Conservation (phyloP, 2,888 invertebrate species). For the Drosophila melanosoma region DNA sequence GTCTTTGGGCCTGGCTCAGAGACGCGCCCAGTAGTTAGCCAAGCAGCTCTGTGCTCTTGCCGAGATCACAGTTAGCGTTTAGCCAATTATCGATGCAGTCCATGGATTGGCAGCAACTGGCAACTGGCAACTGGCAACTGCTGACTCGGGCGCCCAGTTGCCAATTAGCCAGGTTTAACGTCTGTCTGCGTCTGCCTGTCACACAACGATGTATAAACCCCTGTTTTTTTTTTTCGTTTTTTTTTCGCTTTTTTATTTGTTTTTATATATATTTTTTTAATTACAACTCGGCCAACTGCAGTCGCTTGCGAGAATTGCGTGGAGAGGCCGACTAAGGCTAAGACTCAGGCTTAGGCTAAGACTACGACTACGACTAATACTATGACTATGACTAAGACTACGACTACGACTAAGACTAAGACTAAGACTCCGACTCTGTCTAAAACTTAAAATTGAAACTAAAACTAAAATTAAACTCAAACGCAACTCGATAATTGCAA, state of each 20-base stretch:
- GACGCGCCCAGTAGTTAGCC: slow-evolving; percentile 6
- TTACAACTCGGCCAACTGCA: slow-evolving; percentile 55
- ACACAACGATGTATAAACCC: background rate
- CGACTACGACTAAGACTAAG: background rate
- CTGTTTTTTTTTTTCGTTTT: background rate
- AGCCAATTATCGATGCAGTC: slow-evolving; percentile 62
- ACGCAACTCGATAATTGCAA: slow-evolving; percentile 58
- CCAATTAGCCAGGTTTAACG: slow-evolving; percentile 61
- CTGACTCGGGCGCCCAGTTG: slow-evolving; percentile 61
- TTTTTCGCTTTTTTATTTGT: background rate
- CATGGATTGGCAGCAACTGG: slow-evolving; percentile 47
- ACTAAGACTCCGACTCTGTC: slow-evolving; percentile 6
- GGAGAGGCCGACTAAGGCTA: slow-evolving; percentile 13
- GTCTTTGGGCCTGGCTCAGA: slow-evolving; percentile 14
- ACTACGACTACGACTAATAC: too few relatives aligned
- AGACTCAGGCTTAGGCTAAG: too few relatives aligned
- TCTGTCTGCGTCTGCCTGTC: slow-evolving; percentile 6
- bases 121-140: slow-evolving; percentile 17
- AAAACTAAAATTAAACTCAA: slow-evolving; percentile 15
- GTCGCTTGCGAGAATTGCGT: slow-evolving; percentile 38
- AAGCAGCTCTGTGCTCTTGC: background rate
- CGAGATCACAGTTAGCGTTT: slow-evolving; percentile 15
- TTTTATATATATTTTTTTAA: slow-evolving; percentile 42
- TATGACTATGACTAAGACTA: too few relatives aligned
- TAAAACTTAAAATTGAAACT: slow-evolving; percentile 15